Base-by-base conservation (phyloP, 2,888 invertebrate species). In the Drosophila longiperda region DNA sequence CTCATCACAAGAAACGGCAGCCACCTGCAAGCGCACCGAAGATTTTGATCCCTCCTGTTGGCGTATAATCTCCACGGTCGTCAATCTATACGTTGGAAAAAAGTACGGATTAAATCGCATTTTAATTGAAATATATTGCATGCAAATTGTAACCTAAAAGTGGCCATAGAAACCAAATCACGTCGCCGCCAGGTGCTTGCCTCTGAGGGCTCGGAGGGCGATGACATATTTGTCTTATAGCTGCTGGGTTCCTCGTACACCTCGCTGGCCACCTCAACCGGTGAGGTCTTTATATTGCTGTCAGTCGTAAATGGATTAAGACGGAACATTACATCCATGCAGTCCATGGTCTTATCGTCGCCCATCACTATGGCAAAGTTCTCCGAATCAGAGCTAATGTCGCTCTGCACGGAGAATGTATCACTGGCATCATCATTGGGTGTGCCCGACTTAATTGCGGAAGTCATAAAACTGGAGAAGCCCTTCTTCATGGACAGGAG, bases 311-410 rank as follows among this genome's bases (percentile, higher is more conserved):
- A 93, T 7, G 93, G 93, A 89, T 93, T 93, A n/a, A 93, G 80
- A 48, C 93, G 93, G 55, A 96, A 96, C 92, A 96, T 95, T n/a
- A 95, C 94, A 89, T 96, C 96, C 38, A 95, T 94, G 80, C 95
- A 96, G 71, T 95, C 95, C 1, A 95, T 94, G 71, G 96, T 96
- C 64, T 95, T 94, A 66, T 94, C 94, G 71, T 94, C 94, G 42
- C 95, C 95, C 80, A 96, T 94, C 0, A 97, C 95, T 53, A 96
- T 95, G n/a, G 97, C 95, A 91, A 96, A 97, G 82, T 97, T 96
- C 87, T 97, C 97, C 76, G 97, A 97, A 93, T 98, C 98, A 0
- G 97, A 97, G 81, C 97, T 97, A 40, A 96, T 96, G 73, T 98
- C 98, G 80, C 97, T 97, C 82, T 95, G 94, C 83, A 96, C 95